Conservation (phyloP, 2,113 vertebrate genomes). For the Xenotilapia leptura region DNA sequence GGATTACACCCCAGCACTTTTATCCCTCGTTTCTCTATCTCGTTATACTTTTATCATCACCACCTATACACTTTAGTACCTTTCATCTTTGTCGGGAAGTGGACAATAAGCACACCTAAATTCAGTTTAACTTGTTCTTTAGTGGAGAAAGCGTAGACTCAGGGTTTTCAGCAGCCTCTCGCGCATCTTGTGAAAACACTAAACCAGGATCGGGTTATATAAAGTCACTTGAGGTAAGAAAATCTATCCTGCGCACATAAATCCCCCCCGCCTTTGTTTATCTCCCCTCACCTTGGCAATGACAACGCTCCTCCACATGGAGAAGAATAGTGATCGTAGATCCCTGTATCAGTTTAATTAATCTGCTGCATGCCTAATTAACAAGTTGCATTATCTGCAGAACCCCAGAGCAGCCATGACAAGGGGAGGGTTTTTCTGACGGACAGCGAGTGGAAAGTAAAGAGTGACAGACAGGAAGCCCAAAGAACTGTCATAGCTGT, state of each 20-base stretch:
- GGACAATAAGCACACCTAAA: not conserved
- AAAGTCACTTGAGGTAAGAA: not conserved
- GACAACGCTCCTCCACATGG: not conserved
- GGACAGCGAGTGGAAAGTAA: conserved; percentile 7
- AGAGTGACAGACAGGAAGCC: conserved; percentile 14
- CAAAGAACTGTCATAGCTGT: conserved; percentile 22
- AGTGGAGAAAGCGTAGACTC: not conserved
- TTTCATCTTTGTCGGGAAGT: not conserved
- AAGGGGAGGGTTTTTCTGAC: conserved; percentile 15
- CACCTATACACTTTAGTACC: not conserved
- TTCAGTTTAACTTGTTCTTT: not conserved
- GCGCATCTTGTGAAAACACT: not conserved
- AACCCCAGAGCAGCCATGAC: conserved; percentile 1
- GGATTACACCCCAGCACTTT: conserved; percentile 34
- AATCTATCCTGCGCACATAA: not conserved
- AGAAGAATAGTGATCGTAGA: conserved; percentile 14
- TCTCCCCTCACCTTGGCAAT: conserved; percentile 51
- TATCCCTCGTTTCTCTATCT: not conserved
- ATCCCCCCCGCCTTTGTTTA: conserved; percentile 27
- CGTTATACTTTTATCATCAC: not conserved
- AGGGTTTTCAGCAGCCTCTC: not conserved
- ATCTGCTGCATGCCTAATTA: conserved; percentile 69
- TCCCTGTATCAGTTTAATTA: conserved; percentile 58
- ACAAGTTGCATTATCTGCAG: conserved; percentile 46
- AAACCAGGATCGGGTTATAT: not conserved